Percentiles rank a stretch among this genome's conserved stretches.
Evolutionary conservation across 2,113 vertebrate species (phyloP).

Genomic region (Antidorcas marsupialis): DNA sequence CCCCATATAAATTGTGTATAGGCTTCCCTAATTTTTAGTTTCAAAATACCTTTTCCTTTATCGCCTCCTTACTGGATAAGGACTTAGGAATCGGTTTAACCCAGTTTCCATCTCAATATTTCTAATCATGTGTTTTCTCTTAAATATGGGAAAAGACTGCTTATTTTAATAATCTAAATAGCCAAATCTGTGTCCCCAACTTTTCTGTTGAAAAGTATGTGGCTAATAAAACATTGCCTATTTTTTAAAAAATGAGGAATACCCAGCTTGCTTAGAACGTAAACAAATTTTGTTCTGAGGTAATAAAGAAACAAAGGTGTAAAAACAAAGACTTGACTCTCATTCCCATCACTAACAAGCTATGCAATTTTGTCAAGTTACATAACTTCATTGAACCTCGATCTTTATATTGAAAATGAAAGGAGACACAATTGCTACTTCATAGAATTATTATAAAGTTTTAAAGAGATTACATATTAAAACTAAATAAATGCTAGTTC

Average conservation of each 20-base stretch:
- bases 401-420: neutral
- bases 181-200: neutral
- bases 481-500: neutral
- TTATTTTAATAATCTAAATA: slow-evolving; percentile 37
- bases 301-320: neutral
- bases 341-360: neutral
- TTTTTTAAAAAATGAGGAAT: neutral
- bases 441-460: neutral
- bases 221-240: neutral
- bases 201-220: neutral
- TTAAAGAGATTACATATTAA: neutral
- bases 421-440: neutral
- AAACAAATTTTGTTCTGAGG: neutral
- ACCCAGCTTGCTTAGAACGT: neutral
- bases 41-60: slow-evolving; percentile 27
- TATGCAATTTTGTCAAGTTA: neutral
- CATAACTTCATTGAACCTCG: neutral
- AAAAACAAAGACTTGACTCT: neutral
- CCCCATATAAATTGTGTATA: neutral
- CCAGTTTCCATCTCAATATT: slow-evolving; percentile 32
- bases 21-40: neutral
- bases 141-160: slow-evolving; percentile 49
- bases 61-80: slow-evolving; percentile 3
- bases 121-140: slow-evolving; percentile 24
- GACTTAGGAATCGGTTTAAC: slow-evolving; percentile 51